These are phyloP conservation scores for Xenus cinereus DNA, from an alignment of 2,113 vertebrate genomes.

Conservation along the genomic window DNA sequence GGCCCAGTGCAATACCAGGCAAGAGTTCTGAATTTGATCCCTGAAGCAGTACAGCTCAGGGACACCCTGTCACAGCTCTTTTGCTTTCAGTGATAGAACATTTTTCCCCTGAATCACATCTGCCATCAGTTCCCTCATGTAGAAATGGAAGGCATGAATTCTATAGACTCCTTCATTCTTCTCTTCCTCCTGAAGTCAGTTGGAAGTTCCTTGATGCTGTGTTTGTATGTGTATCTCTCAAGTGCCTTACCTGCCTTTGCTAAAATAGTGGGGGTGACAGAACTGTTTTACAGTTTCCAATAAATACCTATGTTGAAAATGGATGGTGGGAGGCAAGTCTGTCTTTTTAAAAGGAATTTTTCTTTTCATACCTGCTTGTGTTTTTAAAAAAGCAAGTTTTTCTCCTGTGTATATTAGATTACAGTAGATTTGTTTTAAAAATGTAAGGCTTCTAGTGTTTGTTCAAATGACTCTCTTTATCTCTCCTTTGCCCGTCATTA, in stretches of 20 bases:
- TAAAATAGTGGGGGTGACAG: background rate
- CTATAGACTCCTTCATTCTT: background rate
- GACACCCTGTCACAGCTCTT: background rate
- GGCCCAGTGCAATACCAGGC: background rate
- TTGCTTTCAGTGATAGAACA: background rate
- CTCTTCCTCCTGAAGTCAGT: background rate
- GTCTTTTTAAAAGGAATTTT: background rate
- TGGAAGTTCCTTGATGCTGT: background rate
- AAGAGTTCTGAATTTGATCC: background rate
- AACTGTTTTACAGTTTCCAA: background rate
- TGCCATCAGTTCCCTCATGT: background rate
- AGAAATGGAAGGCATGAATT: background rate
- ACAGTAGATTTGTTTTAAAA: background rate
- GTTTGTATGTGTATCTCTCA: background rate
- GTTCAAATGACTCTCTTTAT: background rate
- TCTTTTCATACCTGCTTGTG: background rate
- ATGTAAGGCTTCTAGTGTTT: background rate
- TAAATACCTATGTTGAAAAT: background rate
- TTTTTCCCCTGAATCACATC: background rate
- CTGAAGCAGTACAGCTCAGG: background rate
- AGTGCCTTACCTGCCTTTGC: background rate
- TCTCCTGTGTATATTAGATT: background rate
- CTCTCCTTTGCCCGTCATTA: background rate
- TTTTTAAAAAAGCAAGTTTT: background rate
- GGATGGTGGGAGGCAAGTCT: background rate